A percentile compares a stretch with the other conserved stretches of the same genome.
Conservation (phyloP, 2,113 vertebrate species). For the Sander vitreus region DNA sequence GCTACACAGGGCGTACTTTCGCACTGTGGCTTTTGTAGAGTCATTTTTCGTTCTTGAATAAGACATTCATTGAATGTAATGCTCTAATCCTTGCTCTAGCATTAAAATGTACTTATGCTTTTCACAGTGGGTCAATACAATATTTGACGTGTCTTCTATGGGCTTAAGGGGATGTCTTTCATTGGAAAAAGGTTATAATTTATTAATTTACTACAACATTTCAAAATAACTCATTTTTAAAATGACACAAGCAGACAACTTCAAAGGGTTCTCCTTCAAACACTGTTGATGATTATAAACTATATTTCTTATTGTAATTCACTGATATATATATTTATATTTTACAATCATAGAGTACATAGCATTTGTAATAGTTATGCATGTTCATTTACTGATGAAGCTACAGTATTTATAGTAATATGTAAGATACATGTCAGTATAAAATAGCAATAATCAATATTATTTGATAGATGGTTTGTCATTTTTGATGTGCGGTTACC, state of each 20-base stretch:
- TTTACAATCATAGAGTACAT: background rate
- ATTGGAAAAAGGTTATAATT: background rate
- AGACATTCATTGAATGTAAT: constrained; percentile 36
- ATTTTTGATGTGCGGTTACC: background rate
- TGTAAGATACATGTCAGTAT: no score
- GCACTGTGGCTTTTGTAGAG: constrained; percentile 23
- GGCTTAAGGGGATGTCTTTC: background rate
- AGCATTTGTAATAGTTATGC: background rate
- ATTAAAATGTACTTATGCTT: constrained; percentile 6
- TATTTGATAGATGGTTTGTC: background rate
- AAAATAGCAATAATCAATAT: background rate
- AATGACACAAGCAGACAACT: background rate
- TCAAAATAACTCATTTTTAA: background rate
- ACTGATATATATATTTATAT: background rate
- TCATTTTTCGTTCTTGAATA: constrained; percentile 43
- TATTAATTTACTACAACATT: constrained; percentile 13
- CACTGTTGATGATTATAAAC: background rate
- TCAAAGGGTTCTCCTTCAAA: background rate
- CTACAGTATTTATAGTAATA: background rate
- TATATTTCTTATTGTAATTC: background rate
- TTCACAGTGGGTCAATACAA: constrained; percentile 19
- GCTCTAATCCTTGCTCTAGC: constrained; percentile 5
- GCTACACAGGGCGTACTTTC: constrained; percentile 7
- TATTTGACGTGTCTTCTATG: background rate
- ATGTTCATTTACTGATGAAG: background rate